A percentile compares a stretch with the other conserved stretches of the same genome.
Evolutionary conservation across 2,797 vertebrate species (phyloP).

Genomic region (Hemitrygon akajei): DNA sequence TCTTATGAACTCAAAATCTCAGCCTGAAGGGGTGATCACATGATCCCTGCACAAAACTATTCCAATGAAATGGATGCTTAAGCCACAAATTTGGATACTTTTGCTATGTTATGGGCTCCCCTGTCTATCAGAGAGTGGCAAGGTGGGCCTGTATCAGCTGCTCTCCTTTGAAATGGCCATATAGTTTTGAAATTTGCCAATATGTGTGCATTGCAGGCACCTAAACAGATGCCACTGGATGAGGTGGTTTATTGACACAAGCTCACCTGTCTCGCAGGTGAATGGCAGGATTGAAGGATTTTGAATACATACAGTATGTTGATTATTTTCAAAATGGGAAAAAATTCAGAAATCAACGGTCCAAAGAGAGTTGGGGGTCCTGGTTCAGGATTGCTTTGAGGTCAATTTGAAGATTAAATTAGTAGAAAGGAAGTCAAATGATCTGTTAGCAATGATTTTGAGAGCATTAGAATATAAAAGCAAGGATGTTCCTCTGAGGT

Average conservation of each 20-base stretch:
- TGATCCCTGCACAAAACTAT: not conserved
- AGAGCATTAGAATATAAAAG: too few species aligned
- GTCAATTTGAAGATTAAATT: too few species aligned
- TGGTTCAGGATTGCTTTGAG: too few species aligned
- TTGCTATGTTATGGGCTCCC: not conserved
- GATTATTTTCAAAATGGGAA: too few species aligned
- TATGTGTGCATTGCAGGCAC: not conserved
- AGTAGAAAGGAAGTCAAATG: too few species aligned
- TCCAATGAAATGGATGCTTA: not conserved
- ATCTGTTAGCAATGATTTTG: too few species aligned
- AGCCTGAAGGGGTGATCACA: not conserved
- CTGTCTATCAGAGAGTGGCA: not conserved
- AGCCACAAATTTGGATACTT: not conserved
- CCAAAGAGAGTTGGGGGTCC: too few species aligned
- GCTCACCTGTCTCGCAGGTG: too few species aligned
- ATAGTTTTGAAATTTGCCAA: not conserved
- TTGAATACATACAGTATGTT: too few species aligned
- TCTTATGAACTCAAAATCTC: too few species aligned
- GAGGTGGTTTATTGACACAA: not conserved
- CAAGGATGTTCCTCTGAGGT: too few species aligned
- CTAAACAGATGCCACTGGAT: not conserved
- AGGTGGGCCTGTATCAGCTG: not conserved
- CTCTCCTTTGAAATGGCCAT: not conserved
- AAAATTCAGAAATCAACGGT: too few species aligned
- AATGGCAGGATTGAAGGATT: not conserved